Evolutionary conservation across 2,113 vertebrate genomes (phyloP), one percentile per base, ranked within the genome.

Genomic region (Heterocephalus glaber): DNA sequence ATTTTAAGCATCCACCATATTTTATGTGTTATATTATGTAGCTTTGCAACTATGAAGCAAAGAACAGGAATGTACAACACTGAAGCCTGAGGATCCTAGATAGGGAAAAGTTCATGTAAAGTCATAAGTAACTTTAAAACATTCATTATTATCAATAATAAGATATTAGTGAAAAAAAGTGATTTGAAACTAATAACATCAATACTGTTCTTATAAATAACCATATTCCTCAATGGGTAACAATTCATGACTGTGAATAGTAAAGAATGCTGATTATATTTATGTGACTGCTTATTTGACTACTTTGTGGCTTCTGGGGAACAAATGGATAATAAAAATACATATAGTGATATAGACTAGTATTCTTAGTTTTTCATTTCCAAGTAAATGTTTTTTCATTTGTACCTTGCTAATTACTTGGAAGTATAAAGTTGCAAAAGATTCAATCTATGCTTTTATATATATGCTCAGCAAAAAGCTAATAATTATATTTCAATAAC

Each of bases 261-360:
- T 65, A 95, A 92, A 95, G 63, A 89, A 77, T 60, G 28, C 49
- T 66, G n/a, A 85, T 80, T 92, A 92, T 66, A 92, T 92, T 81
- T 86, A 33, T 86, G 60, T 79, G 93, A 58, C 52, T 91, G 41
- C 44, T 85, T 93, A 52, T 95, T 92, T 95, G 77, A 93, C 58
- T 72, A 83, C 28, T 72, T 77, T 66, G 26, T 85, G 35, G 63
- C 41, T 92, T 68, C 38, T 74, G 61, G 16, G 60, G 24, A 33
- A 89, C 68, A 93, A 76, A 82, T 49, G 33, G 24, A 14, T 85
- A 68, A 88, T 95, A 86, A 96, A 95, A 95, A n/a, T n/a, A n/a
- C 33, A 85, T 81, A 87, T 58, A 95, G 91, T 17, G 60, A 70
- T 41, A 44, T 33, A 97, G 49, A 61, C 52, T 68, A 54, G 26